phyloP scores from a whole-genome alignment of 2,888 invertebrate species.

The Eretmocerus hayati region DNA sequence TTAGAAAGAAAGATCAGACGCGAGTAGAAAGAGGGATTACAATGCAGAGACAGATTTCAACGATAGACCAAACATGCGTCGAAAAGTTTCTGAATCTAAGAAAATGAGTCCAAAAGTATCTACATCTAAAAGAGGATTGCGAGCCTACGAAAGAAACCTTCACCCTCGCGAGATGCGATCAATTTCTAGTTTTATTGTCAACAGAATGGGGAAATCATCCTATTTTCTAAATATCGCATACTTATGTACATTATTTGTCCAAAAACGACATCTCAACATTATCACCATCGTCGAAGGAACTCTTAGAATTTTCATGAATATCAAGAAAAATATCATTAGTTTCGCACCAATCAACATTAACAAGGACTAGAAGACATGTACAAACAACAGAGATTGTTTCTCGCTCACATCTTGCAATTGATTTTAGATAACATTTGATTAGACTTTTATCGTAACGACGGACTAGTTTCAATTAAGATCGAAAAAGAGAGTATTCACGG shows the following conservation, averaged over 20 bases:
- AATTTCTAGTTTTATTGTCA: slow-evolving; percentile 34
- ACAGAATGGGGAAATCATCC: slow-evolving; percentile 38
- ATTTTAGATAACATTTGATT: too few relatives aligned
- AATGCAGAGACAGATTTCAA: too few relatives aligned
- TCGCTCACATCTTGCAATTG: too few relatives aligned
- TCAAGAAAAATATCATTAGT: too few relatives aligned
- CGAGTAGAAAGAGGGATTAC: too few relatives aligned
- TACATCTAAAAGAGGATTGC: slow-evolving; percentile 30
- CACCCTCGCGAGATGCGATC: slow-evolving; percentile 37
- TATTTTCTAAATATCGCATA: slow-evolving; percentile 35
- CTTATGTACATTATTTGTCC: slow-evolving; percentile 26
- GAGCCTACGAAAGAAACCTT: slow-evolving; percentile 42
- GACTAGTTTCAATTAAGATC: too few relatives aligned
- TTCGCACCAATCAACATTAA: background rate
- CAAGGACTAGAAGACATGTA: background rate
- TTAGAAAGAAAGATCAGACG: too few relatives aligned
- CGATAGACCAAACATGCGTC: background rate
- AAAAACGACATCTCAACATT: slow-evolving; percentile 14
- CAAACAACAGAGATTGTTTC: too few relatives aligned
- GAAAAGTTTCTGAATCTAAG: background rate
- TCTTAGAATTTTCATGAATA: too few relatives aligned
- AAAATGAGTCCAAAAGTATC: background rate
- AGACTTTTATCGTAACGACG: too few relatives aligned
- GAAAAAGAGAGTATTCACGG: too few relatives aligned
- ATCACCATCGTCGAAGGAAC: slow-evolving; percentile 7